These are phyloP conservation scores for Yponomeuta cagnagella DNA, from an alignment of 2,888 invertebrate species.

Conservation along the genomic window DNA sequence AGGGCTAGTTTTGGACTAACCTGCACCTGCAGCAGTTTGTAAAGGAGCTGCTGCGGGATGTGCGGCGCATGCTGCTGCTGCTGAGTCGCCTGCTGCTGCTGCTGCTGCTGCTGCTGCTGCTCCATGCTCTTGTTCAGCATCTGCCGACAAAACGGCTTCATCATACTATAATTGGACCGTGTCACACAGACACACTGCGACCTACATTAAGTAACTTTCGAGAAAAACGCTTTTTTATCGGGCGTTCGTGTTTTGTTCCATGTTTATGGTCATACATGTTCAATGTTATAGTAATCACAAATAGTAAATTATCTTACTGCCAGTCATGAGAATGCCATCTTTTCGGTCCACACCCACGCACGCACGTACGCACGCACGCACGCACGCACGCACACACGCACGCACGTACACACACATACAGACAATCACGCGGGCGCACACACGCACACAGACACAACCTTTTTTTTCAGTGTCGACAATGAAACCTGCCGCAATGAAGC, in stretches of 20 bases:
- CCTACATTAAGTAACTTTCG: too few species aligned
- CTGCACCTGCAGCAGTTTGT: constrained; percentile 74
- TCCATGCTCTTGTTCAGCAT: constrained; percentile 78
- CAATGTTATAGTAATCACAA: neutral
- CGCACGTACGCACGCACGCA: too few species aligned
- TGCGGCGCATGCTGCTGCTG: constrained; percentile 79
- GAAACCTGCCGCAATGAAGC: neutral
- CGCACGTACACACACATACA: too few species aligned
- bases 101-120: constrained; percentile 30
- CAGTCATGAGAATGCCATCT: too few species aligned
- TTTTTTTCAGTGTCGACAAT: neutral
- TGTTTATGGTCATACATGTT: neutral
- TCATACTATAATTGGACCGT: neutral
- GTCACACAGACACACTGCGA: too few species aligned
- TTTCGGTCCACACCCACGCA: too few species aligned
- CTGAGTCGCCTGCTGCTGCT: constrained; percentile 32
- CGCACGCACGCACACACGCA: too few species aligned
- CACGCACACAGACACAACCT: too few species aligned
- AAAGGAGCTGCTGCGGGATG: constrained; percentile 78
- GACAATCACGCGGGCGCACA: too few species aligned
- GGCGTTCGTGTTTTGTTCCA: neutral
- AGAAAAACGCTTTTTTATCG: too few species aligned
- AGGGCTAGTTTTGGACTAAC: neutral
- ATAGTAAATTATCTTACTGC: too few species aligned
- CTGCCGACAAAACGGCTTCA: constrained; percentile 32